Evolutionary conservation across 2,888 invertebrate genomes (phyloP).

Genomic region (Eurytoma adleriae): DNA sequence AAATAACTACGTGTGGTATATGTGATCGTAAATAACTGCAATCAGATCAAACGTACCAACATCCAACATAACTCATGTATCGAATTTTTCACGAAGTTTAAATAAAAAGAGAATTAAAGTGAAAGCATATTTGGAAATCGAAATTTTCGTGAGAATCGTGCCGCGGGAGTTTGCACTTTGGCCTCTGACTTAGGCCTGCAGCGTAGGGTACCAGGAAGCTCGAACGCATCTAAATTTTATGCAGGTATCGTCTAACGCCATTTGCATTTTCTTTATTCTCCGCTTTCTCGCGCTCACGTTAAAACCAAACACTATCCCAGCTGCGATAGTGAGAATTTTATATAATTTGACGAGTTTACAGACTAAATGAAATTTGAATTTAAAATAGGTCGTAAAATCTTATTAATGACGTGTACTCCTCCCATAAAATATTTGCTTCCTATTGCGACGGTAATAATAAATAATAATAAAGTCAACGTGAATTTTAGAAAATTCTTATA

Average conservation of each 20-base stretch:
- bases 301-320: too few species aligned
- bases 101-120: slow-evolving; percentile 28
- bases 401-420: too few species aligned
- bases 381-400: too few species aligned
- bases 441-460: too few species aligned
- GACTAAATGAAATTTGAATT: too few species aligned
- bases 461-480: too few species aligned
- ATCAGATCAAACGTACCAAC: neutral
- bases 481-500: too few species aligned
- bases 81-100: neutral
- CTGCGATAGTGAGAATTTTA: too few species aligned
- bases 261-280: slow-evolving; percentile 25
- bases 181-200: slow-evolving; percentile 1
- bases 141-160: neutral
- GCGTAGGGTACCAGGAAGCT: slow-evolving; percentile 27
- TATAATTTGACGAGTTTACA: too few species aligned
- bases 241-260: slow-evolving; percentile 7
- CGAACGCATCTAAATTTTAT: slow-evolving; percentile 23
- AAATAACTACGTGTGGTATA: too few species aligned
- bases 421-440: too few species aligned
- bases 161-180: slow-evolving; percentile 11
- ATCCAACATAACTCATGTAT: neutral
- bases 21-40: neutral
- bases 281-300: slow-evolving; percentile 24
- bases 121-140: slow-evolving; percentile 22